Conservation (phyloP, 2,113 vertebrate genomes). For the Aphyosemion australe region DNA sequence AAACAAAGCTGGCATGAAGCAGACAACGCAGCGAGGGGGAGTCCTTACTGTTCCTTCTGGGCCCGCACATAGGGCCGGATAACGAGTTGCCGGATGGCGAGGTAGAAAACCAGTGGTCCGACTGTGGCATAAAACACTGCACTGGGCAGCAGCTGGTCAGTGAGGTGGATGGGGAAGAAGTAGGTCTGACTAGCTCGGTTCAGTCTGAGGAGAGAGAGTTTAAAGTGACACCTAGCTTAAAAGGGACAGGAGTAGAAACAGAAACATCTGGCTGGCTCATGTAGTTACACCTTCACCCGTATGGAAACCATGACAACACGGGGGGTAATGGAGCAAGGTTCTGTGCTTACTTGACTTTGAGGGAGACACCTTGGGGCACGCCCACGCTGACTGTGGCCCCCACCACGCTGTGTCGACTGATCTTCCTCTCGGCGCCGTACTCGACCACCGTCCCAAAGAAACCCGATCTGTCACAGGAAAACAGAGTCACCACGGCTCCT, state of each 20-base stretch:
- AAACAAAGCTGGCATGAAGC: constrained; percentile 25
- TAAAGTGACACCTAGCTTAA: not conserved
- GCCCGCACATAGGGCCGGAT: constrained; percentile 93
- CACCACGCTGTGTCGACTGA: constrained; percentile 94
- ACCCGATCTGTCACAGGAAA: constrained; percentile 82
- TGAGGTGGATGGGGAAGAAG: constrained; percentile 95
- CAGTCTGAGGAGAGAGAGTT: constrained; percentile 77
- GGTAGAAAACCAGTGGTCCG: constrained; percentile 91
- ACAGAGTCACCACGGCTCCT: constrained; percentile 13
- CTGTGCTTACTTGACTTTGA: constrained; percentile 93
- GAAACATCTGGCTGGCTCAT: not conserved
- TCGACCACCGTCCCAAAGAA: constrained; percentile 97
- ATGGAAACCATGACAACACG: not conserved
- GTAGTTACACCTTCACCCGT: not conserved
- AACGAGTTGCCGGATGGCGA: constrained; percentile 90
- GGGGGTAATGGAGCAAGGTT: not conserved
- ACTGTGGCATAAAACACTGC: constrained; percentile 97
- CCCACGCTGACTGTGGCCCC: constrained; percentile 94
- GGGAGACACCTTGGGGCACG: constrained; percentile 93
- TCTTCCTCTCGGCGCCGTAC: constrained; percentile 96
- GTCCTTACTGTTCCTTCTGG: constrained; percentile 94
- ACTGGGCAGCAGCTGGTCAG: constrained; percentile 96
- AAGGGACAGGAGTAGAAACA: not conserved
- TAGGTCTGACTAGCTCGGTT: constrained; percentile 98
- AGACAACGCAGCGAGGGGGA: constrained; percentile 3